Evolutionary conservation across 2,113 vertebrate species (phyloP).

Genomic region (Actenoides hombroni): DNA sequence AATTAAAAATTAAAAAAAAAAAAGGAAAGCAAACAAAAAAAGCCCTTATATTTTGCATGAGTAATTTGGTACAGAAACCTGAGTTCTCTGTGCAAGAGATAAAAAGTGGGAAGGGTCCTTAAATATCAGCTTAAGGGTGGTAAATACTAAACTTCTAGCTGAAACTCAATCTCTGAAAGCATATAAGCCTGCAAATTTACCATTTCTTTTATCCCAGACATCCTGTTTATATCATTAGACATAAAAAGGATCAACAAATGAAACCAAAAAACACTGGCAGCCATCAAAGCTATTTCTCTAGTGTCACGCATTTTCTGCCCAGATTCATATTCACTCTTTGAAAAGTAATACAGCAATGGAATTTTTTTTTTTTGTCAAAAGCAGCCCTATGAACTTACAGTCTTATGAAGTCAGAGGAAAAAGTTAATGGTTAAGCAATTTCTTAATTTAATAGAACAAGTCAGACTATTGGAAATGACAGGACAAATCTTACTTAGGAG

Average conservation of each 20-base stretch:
- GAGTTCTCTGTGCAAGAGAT: not conserved
- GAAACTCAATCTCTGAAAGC: not conserved
- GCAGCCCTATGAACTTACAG: not conserved
- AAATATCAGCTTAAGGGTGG: not conserved
- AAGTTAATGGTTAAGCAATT: not conserved
- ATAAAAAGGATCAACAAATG: not conserved
- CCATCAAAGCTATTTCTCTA: not conserved
- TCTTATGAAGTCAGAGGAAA: not conserved
- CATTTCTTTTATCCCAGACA: not conserved
- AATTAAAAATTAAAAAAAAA: not conserved
- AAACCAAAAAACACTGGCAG: not conserved
- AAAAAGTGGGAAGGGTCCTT: not conserved
- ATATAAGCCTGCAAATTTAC: not conserved
- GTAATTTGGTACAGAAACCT: not conserved
- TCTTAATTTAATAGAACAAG: not conserved
- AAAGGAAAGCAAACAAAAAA: too few relatives aligned
- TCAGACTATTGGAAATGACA: not conserved
- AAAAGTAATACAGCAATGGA: not conserved
- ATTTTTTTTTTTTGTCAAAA: not conserved
- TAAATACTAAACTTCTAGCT: not conserved
- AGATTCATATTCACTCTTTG: not conserved
- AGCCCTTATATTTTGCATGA: not conserved
- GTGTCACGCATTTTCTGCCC: not conserved
- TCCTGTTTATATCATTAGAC: not conserved
- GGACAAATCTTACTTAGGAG: not conserved